Percentiles rank a stretch among this genome's conserved stretches.
Evolutionary conservation across 2,113 vertebrate genomes (phyloP).

Genomic region (Acanthochromis polyacanthus): DNA sequence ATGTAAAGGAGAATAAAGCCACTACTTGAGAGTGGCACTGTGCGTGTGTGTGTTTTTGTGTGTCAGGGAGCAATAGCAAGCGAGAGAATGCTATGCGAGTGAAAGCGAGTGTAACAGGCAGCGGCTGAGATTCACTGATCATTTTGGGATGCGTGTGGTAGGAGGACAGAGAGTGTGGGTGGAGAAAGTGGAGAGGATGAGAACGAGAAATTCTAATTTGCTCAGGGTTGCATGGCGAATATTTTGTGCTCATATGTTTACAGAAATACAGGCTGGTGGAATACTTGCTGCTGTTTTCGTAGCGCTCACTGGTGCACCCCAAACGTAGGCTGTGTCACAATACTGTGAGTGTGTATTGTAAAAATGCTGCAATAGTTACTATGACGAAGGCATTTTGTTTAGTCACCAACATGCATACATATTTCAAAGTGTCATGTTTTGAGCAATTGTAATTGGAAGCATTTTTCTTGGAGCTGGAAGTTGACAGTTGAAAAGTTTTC

Average conservation of each 20-base stretch:
- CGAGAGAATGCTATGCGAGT: constrained; percentile 1
- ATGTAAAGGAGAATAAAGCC: constrained; percentile 18
- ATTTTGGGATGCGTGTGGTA: constrained; percentile 52
- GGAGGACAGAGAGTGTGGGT: constrained; percentile 62
- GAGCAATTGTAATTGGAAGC: neutral
- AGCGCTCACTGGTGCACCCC: neutral
- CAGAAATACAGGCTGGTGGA: constrained; percentile 42
- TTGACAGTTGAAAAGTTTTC: neutral
- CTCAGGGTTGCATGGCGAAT: constrained; percentile 57
- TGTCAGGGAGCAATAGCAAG: neutral
- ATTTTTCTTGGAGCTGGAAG: too few species aligned
- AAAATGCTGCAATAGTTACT: neutral
- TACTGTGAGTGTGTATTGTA: neutral
- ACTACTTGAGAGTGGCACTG: constrained; percentile 1
- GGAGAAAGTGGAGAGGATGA: constrained; percentile 36
- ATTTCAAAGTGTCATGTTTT: neutral
- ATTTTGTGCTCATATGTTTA: constrained; percentile 60
- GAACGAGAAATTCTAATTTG: constrained; percentile 64
- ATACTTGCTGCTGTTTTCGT: constrained; percentile 44
- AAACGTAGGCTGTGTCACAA: constrained; percentile 28
- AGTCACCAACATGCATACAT: neutral
- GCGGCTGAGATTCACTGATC: constrained; percentile 47
- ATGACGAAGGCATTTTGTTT: neutral
- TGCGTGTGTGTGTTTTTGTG: constrained; percentile 3
- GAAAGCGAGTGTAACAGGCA: constrained; percentile 32